These are phyloP conservation scores for Eurystomus gularis DNA, from an alignment of 2,113 vertebrate species.

Conservation along the genomic window DNA sequence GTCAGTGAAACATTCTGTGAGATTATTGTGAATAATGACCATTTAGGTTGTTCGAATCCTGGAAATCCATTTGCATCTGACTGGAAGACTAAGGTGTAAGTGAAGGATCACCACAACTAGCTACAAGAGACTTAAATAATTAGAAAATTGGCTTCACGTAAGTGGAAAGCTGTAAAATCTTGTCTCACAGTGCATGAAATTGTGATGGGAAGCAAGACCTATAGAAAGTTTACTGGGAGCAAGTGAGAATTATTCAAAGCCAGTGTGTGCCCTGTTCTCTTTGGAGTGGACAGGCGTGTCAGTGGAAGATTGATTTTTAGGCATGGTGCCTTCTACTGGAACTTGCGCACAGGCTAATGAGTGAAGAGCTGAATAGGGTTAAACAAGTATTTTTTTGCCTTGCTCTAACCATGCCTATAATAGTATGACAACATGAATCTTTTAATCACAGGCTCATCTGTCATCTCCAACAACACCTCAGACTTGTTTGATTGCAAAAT, in stretches of 20 bases:
- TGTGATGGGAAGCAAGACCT: background rate
- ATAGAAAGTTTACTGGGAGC: background rate
- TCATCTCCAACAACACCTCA: background rate
- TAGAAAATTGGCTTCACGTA: background rate
- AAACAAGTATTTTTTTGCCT: background rate
- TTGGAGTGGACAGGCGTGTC: rapidly evolving
- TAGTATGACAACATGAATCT: background rate
- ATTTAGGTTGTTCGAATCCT: background rate
- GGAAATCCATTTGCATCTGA: background rate
- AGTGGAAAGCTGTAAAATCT: background rate
- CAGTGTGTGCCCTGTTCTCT: background rate
- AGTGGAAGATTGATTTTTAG: background rate
- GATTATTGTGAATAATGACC: background rate
- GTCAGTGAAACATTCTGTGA: background rate
- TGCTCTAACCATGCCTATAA: background rate
- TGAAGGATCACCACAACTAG: background rate
- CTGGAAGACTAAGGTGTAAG: background rate
- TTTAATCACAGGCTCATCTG: background rate
- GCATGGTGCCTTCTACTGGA: background rate
- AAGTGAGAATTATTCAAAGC: background rate
- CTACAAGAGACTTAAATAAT: background rate
- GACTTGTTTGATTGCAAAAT: background rate
- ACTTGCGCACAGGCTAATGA: background rate
- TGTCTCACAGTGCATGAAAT: background rate
- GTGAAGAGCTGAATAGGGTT: background rate